A percentile compares a stretch with the other conserved stretches of the same genome.
Conservation (phyloP, 2,888 invertebrate genomes). For the Gasteruption jaculator region DNA sequence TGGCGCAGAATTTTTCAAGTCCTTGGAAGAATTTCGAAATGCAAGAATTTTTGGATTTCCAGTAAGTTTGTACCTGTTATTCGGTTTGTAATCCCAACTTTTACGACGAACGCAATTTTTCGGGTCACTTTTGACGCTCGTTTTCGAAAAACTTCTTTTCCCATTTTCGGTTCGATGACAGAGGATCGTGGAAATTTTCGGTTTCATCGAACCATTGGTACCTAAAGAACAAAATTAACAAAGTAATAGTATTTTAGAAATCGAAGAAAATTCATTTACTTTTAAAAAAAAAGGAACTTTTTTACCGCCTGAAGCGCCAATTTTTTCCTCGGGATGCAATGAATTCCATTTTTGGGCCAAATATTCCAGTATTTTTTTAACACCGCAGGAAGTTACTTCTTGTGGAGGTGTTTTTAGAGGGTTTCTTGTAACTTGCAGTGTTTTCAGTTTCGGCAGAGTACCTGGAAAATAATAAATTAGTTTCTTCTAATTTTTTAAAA, state of each 20-base stretch:
- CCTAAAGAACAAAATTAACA: background rate
- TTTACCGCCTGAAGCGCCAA: conserved; percentile 15
- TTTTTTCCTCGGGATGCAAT: conserved; percentile 35
- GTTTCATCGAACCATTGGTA: no score
- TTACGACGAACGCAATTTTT: no score
- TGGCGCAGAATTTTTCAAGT: no score
- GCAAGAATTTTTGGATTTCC: no score
- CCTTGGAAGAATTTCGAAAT: no score
- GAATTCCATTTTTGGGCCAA: conserved; percentile 47
- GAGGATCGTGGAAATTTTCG: no score
- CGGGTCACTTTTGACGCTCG: no score
- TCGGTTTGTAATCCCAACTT: conserved; percentile 42
- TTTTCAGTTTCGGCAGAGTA: conserved; percentile 57
- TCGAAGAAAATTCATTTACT: no score
- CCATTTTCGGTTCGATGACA: no score
- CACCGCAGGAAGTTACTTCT: conserved; percentile 56
- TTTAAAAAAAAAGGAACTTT: no score
- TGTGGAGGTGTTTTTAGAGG: conserved; percentile 59
- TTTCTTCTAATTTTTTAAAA: no score
- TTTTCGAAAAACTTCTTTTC: no score
- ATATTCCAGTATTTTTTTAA: conserved; percentile 48
- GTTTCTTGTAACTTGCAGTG: conserved; percentile 61
- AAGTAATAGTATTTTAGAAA: background rate
- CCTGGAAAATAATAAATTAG: conserved; percentile 41
- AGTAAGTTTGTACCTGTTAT: conserved; percentile 45